Conservation (phyloP, 2,797 vertebrate genomes). For the Zalophus californianus region DNA sequence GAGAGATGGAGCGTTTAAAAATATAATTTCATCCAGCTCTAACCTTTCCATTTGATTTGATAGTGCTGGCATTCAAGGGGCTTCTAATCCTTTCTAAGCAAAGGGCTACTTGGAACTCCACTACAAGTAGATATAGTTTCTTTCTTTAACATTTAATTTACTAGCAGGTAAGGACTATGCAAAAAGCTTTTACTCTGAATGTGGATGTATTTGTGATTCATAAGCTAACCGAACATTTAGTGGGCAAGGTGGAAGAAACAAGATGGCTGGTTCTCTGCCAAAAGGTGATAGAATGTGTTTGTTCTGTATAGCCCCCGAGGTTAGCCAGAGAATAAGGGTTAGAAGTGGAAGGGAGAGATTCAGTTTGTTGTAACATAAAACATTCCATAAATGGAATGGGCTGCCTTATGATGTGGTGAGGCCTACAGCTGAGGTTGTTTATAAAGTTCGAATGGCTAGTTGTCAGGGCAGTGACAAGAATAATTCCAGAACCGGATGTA, state of each 20-base stretch:
- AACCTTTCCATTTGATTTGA: background rate
- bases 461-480: background rate
- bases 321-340: background rate
- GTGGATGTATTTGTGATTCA: background rate
- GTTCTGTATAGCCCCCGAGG: background rate
- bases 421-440: background rate
- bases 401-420: background rate
- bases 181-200: background rate
- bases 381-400: background rate
- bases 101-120: background rate
- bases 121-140: background rate
- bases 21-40: background rate
- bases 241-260: background rate
- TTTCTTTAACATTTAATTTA: background rate
- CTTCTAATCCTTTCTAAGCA: background rate
- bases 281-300: background rate
- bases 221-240: background rate
- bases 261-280: no score
- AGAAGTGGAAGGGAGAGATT: background rate
- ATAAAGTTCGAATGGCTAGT: background rate
- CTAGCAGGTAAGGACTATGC: background rate
- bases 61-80: background rate
- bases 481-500: background rate
- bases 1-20: background rate
- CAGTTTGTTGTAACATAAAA: background rate